A percentile compares a stretch with the other conserved stretches of the same genome.
Conservation (phyloP, 2,888 invertebrate species). For the Rhaphigaster nebulosa region DNA sequence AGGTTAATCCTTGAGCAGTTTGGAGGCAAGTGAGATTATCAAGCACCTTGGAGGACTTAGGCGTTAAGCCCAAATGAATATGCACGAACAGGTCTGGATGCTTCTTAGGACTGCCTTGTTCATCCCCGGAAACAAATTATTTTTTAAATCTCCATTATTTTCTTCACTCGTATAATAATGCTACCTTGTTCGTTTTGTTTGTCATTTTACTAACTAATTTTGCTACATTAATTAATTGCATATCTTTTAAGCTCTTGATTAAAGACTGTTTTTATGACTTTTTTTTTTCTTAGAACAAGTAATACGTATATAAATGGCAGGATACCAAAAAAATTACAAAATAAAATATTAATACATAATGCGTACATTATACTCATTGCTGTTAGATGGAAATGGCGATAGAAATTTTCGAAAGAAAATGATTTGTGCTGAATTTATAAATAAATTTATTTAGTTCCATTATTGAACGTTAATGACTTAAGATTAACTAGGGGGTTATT, state of each 20-base stretch:
- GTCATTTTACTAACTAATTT: background rate
- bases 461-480: no score
- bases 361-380: no score
- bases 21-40: slow-evolving; percentile 50
- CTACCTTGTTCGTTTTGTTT: background rate
- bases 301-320: background rate
- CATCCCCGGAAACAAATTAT: slow-evolving; percentile 11
- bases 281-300: background rate
- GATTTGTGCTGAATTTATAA: no score
- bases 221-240: background rate
- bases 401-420: no score
- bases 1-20: slow-evolving; percentile 48
- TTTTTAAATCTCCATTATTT: slow-evolving; percentile 1
- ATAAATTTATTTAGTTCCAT: no score
- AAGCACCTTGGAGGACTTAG: slow-evolving; percentile 35
- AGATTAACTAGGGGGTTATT: no score
- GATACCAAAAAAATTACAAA: no score
- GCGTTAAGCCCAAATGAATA: slow-evolving; percentile 45
- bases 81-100: slow-evolving; percentile 31
- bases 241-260: background rate
- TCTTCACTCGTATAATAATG: background rate
- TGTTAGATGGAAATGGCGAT: no score
- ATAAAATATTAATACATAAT: no score
- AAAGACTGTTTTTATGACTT: background rate
- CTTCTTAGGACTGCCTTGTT: slow-evolving; percentile 29